Percentiles rank a stretch among this genome's conserved stretches.
phyloP scores from a whole-genome alignment of 35 echinoderm and acorn worm genomes.

The Patiria miniata region DNA sequence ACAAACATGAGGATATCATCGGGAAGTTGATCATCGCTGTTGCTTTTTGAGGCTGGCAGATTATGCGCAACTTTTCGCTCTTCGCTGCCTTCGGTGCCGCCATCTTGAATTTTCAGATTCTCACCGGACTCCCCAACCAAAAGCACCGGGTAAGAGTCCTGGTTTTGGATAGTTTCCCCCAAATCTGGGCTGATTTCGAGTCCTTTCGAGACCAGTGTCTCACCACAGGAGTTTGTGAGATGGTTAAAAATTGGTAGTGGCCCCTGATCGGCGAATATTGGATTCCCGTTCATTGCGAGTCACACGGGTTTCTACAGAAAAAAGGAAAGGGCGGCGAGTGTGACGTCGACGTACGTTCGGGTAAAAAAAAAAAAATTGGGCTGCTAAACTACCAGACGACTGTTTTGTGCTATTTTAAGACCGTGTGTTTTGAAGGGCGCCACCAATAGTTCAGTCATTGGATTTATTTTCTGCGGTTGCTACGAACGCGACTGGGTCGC shows the following conservation, averaged over 20 bases:
- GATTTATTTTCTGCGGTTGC: no score
- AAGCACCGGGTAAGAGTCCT: background rate
- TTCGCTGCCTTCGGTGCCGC: background rate
- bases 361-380: no score
- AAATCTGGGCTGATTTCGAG: background rate
- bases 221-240: background rate
- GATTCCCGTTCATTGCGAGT: constrained; percentile 30
- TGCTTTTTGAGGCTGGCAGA: background rate
- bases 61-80: constrained; percentile 23
- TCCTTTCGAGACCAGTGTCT: background rate
- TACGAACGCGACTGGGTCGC: no score
- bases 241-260: constrained; percentile 4
- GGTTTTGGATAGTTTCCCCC: background rate
- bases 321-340: background rate
- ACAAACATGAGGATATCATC: constrained; percentile 12
- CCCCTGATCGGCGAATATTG: constrained; percentile 21
- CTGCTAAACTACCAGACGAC: no score
- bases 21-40: background rate
- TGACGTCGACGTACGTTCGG: no score
- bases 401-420: no score
- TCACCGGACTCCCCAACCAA: background rate
- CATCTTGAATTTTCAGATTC: constrained; percentile 12
- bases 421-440: no score
- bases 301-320: constrained; percentile 22
- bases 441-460: no score